phyloP scores from a whole-genome alignment of 1,140 invertebrate species.

The Saxidomus purpurata region DNA sequence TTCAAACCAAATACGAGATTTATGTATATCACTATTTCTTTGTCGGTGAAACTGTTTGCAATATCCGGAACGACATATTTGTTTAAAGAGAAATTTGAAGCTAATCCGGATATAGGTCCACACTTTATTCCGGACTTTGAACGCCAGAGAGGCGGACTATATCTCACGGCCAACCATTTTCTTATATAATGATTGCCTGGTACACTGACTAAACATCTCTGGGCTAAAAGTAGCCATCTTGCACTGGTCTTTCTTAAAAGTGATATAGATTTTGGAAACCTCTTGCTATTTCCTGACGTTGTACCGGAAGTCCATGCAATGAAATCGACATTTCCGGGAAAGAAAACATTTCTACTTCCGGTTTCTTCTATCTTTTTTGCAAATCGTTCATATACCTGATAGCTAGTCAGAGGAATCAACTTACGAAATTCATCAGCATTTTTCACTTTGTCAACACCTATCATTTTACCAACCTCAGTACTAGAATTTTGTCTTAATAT shows the following conservation, averaged over 20 bases:
- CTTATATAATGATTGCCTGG: constrained; percentile 50
- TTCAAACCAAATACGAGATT: constrained; percentile 64
- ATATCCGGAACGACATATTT: constrained; percentile 24
- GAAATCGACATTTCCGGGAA: constrained; percentile 51
- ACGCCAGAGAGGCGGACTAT: neutral
- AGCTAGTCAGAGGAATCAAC: constrained; percentile 22
- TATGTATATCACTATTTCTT: constrained; percentile 53
- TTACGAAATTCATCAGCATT: constrained; percentile 23
- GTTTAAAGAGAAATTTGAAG: constrained; percentile 10
- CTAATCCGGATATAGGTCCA: constrained; percentile 50
- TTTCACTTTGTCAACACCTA: constrained; percentile 10
- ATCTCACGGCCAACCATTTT: constrained; percentile 19
- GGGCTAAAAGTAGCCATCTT: constrained; percentile 11
- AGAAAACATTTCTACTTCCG: constrained; percentile 42
- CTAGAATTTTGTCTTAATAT: constrained; percentile 30
- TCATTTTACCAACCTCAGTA: constrained; percentile 16
- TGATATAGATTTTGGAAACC: constrained; percentile 44
- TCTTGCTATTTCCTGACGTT: constrained; percentile 53
- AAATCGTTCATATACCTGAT: constrained; percentile 36
- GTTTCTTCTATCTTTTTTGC: neutral
- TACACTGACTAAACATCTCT: constrained; percentile 14
- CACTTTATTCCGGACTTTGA: constrained; percentile 18
- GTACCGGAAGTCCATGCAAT: constrained; percentile 61
- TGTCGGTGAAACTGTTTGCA: neutral
- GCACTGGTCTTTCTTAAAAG: constrained; percentile 9